phyloP scores from a whole-genome alignment of 1,140 invertebrate genomes.

The Magallana gigas region DNA sequence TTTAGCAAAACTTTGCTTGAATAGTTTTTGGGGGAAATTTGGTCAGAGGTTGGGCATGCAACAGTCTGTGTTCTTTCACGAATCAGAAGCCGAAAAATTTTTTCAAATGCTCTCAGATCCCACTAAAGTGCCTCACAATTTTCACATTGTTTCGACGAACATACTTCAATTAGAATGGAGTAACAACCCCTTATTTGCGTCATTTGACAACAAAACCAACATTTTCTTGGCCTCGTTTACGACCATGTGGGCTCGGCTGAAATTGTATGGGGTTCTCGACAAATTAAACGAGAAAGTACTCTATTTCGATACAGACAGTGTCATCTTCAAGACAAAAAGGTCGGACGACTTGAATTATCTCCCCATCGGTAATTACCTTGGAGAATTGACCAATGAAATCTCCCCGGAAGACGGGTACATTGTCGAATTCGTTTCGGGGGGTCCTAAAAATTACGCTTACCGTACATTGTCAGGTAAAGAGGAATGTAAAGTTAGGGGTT shows the following conservation, averaged over 20 bases:
- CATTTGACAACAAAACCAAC: slow-evolving; percentile 66
- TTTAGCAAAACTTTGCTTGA: slow-evolving; percentile 66
- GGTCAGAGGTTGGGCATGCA: slow-evolving; percentile 57
- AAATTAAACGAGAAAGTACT: no score
- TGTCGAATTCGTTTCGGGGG: slow-evolving; percentile 44
- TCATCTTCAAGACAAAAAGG: slow-evolving; percentile 39
- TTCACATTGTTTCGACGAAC: slow-evolving; percentile 38
- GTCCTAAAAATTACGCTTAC: slow-evolving; percentile 44
- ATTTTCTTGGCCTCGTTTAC: slow-evolving; percentile 76
- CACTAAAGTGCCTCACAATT: slow-evolving; percentile 33
- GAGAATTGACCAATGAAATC: slow-evolving; percentile 48
- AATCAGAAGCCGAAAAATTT: slow-evolving; percentile 56
- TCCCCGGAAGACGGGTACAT: slow-evolving; percentile 30
- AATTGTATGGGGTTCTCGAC: slow-evolving; percentile 75
- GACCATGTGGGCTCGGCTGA: slow-evolving; percentile 77
- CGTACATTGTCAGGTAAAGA: slow-evolving; percentile 23
- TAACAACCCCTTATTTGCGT: slow-evolving; percentile 36
- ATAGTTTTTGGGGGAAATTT: slow-evolving; percentile 62
- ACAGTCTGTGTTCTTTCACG: slow-evolving; percentile 46
- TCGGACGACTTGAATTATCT: slow-evolving; percentile 29
- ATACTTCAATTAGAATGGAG: slow-evolving; percentile 45
- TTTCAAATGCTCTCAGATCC: slow-evolving; percentile 52
- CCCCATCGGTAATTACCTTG: slow-evolving; percentile 45
- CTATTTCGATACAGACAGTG: slow-evolving; percentile 26
- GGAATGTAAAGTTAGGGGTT: slow-evolving; percentile 40